Conservation (phyloP, 2,797 vertebrate species). For the Falco biarmicus region DNA sequence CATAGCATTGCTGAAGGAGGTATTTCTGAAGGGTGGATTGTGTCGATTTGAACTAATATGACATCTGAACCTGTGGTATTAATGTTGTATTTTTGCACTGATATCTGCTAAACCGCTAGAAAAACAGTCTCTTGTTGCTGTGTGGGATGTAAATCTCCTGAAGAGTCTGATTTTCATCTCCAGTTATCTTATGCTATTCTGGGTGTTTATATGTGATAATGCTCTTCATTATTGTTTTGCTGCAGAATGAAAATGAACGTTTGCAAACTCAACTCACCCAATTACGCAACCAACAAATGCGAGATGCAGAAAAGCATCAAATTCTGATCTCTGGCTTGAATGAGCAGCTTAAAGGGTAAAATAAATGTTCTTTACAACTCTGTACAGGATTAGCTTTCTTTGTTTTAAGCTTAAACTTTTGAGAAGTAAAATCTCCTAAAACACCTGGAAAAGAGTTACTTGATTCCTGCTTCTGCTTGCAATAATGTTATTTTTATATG, state of each 20-base stretch:
- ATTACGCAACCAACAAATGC: slow-evolving; percentile 81
- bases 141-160: not conserved
- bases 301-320: slow-evolving; percentile 88
- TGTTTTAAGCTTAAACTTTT: not conserved
- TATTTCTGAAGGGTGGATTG: not conserved
- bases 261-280: slow-evolving; percentile 84
- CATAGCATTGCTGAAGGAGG: not conserved
- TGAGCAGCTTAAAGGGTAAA: slow-evolving; percentile 88
- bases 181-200: not conserved
- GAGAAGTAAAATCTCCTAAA: not conserved
- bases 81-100: not conserved
- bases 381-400: not conserved
- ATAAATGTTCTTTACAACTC: not conserved
- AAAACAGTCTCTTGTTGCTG: not conserved
- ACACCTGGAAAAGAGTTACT: not conserved
- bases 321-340: slow-evolving; percentile 83
- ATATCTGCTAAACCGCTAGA: not conserved
- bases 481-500: not conserved
- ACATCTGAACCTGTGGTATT: not conserved
- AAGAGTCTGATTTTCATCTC: not conserved
- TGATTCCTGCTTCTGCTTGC: not conserved
- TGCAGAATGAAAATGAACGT: slow-evolving; percentile 87
- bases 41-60: not conserved
- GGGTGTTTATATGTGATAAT: not conserved
- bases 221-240: not conserved